A percentile compares a stretch with the other conserved stretches of the same genome.
These are phyloP conservation scores for Hydrolagus colliei DNA, from an alignment of 2,797 vertebrate genomes.

Conservation along the genomic window DNA sequence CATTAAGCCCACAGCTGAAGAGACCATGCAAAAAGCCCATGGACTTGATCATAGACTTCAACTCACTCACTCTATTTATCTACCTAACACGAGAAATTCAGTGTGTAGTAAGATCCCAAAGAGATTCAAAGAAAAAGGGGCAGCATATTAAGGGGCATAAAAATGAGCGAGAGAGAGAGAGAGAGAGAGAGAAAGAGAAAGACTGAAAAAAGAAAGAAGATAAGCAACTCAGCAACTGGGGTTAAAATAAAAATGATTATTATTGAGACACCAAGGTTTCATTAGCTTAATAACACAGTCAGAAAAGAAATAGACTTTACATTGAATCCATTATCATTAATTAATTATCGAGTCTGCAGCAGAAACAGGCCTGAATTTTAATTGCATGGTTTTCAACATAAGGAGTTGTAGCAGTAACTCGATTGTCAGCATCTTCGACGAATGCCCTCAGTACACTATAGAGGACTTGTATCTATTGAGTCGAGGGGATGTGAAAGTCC, in stretches of 20 bases:
- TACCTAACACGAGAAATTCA: no score
- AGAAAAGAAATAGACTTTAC: not conserved
- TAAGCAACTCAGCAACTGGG: not conserved
- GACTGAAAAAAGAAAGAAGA: not conserved
- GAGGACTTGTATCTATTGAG: not conserved
- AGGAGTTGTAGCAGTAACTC: not conserved
- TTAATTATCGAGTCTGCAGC: not conserved
- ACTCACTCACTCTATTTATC: no score
- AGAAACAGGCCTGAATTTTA: not conserved
- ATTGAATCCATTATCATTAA: not conserved
- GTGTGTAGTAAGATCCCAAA: no score
- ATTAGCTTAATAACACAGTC: not conserved
- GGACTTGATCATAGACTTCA: no score
- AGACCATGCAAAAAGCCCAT: no score
- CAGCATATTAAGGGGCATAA: no score
- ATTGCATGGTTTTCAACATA: not conserved
- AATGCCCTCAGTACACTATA: not conserved
- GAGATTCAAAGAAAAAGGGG: no score
- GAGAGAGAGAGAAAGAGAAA: not conserved
- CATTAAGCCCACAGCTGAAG: no score
- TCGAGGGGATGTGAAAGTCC: not conserved
- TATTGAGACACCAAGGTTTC: not conserved
- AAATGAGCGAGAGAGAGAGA: not conserved
- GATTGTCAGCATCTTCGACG: not conserved
- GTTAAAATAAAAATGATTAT: not conserved